phyloP scores from a whole-genome alignment of 2,888 invertebrate genomes.

The Phasia obesa region DNA sequence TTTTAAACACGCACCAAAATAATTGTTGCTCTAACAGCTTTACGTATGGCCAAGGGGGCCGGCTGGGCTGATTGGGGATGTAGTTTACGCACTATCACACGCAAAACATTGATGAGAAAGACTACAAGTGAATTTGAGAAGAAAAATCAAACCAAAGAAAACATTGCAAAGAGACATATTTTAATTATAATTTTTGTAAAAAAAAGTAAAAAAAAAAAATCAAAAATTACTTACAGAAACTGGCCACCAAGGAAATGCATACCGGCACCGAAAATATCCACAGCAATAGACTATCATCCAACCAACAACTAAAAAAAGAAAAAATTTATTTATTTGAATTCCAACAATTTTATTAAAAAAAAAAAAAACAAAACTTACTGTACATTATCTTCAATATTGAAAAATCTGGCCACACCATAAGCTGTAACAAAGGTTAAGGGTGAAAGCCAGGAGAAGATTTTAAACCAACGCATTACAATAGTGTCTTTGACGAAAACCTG shows the following conservation, averaged over 20 bases:
- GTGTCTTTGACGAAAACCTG: slow-evolving; percentile 89
- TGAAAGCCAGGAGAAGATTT: slow-evolving; percentile 87
- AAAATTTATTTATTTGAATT: not conserved
- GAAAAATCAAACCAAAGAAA: not conserved
- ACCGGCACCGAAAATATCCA: slow-evolving; percentile 87
- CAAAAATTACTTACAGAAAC: slow-evolving; percentile 83
- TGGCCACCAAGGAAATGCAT: slow-evolving; percentile 84
- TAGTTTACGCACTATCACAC: slow-evolving; percentile 86
- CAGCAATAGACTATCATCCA: slow-evolving; percentile 85
- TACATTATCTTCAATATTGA: slow-evolving; percentile 83
- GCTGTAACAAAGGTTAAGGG: slow-evolving; percentile 84
- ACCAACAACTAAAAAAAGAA: slow-evolving; percentile 85
- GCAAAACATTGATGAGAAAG: slow-evolving; percentile 87
- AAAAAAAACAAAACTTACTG: slow-evolving; percentile 82
- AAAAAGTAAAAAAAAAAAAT: not conserved
- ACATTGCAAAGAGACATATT: too few relatives aligned
- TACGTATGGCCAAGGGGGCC: slow-evolving; percentile 84
- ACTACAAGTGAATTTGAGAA: slow-evolving; percentile 80
- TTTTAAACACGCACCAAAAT: slow-evolving; percentile 84
- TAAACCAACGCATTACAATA: slow-evolving; percentile 88
- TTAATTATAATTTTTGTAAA: too few relatives aligned
- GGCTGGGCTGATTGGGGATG: slow-evolving; percentile 86
- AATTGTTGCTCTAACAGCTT: slow-evolving; percentile 88
- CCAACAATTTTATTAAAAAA: not conserved
- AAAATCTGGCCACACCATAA: slow-evolving; percentile 80